Evolutionary conservation across 2,113 vertebrate species (phyloP), one percentile per base, ranked within the genome.

Genomic region (Accipiter virgatus): DNA sequence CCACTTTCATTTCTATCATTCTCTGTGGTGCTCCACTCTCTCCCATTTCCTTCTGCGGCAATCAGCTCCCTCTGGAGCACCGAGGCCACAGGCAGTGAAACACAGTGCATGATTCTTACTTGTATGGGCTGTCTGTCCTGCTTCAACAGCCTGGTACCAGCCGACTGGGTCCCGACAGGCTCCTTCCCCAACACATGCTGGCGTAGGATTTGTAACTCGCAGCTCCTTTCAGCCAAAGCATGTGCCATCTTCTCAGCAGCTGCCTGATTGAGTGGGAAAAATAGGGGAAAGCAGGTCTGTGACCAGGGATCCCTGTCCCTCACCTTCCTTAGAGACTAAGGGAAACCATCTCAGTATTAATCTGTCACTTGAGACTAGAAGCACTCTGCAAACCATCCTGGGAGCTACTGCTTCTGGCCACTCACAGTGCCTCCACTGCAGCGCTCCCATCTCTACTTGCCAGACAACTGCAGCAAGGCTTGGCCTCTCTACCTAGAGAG

Each of bases 121-220:
- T 98, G 98, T 52, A 98, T 92, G 23, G 98, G 97, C 47, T 97
- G 97, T 95, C 98, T 98, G 96, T 99, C 98, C 43, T 97, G 97
- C 53, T 98, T 97, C 59, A 98, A 91, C 21, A 59, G 81, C 50
- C 78, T 63, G 42, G 52, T 56, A 87, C 59, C 78, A 78, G 79
- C 31, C 2, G 3, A 82, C 45, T 58, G 62, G 66, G 48, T 80
- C 63, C 34, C 38, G 0, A 27, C 23, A 73, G 43, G 95, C 50
- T 98, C 98, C 74, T 93, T 98, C 32, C 97, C 98, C 81, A 95
- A 81, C 50, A 99, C 50, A 36, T 98, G 98, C 23, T 98, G 98
- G 59, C 98, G 98, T 15, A 99, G 94, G 83, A 99, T 97, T 81
- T 99, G 99, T 23, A 99, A 83, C 65, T 99, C 98, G 0, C 50